Percentiles rank a stretch among this genome's conserved stretches.
phyloP scores from a whole-genome alignment of 2,113 vertebrate genomes.

The Microtus ochrogaster region DNA sequence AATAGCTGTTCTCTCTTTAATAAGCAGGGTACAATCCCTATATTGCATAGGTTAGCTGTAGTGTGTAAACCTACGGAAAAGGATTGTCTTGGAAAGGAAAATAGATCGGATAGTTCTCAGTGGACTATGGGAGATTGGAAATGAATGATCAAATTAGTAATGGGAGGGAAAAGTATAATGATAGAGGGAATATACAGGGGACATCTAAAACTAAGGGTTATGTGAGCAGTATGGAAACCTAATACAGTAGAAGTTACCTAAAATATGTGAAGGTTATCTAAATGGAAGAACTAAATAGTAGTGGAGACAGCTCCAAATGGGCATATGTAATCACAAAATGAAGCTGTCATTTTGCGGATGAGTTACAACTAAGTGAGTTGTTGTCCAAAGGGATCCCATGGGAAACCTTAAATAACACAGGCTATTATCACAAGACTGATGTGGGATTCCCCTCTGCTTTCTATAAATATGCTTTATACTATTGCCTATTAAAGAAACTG shows the following conservation, averaged over 20 bases:
- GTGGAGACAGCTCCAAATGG: not conserved
- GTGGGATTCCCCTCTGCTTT: no score
- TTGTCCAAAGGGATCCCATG: not conserved
- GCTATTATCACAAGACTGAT: no score
- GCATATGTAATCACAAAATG: not conserved
- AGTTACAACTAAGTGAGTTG: not conserved
- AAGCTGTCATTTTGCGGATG: not conserved
- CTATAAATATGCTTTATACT: no score
- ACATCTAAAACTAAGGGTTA: not conserved
- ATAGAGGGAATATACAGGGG: not conserved
- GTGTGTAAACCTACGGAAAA: not conserved
- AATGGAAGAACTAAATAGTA: not conserved
- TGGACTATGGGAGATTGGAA: not conserved
- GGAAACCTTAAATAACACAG: not conserved
- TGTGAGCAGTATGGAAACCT: not conserved
- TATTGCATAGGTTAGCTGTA: not conserved
- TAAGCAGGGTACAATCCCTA: not conserved
- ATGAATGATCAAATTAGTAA: not conserved
- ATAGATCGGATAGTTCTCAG: not conserved
- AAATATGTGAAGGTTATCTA: not conserved
- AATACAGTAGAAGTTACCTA: not conserved
- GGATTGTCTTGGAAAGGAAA: not conserved
- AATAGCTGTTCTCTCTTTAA: not conserved
- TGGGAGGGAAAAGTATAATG: not conserved
- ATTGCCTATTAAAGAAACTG: no score